Percentiles rank a stretch among this genome's conserved stretches.
Conservation (phyloP, 2,797 vertebrate genomes). For the Hozukius guyotensis region DNA sequence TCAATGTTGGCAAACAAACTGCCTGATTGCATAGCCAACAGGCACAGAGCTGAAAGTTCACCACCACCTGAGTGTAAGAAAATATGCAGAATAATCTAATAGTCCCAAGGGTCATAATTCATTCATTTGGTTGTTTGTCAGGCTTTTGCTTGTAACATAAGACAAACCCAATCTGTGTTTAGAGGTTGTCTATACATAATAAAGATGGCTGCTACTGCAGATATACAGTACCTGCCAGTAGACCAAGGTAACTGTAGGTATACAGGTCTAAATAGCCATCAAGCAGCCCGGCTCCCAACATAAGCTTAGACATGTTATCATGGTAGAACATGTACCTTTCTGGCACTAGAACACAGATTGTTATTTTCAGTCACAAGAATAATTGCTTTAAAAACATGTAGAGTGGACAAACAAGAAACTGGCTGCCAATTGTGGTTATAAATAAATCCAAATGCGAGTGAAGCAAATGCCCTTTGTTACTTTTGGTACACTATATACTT, state of each 20-base stretch:
- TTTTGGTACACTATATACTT: too few relatives aligned
- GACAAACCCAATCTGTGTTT: slow-evolving; percentile 1
- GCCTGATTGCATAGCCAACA: not conserved
- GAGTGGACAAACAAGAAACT: not conserved
- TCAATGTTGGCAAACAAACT: not conserved
- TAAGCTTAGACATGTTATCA: not conserved
- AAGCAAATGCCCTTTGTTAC: not conserved
- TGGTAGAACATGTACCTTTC: not conserved
- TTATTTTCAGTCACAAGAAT: not conserved
- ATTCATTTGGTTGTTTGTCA: not conserved
- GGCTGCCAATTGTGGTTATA: not conserved
- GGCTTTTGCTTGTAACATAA: not conserved
- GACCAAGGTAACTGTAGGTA: not conserved
- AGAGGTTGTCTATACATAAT: not conserved
- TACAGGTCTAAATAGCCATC: not conserved
- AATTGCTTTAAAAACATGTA: not conserved
- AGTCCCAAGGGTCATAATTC: slow-evolving; percentile 1
- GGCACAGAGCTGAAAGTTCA: not conserved
- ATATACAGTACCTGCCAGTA: slow-evolving; percentile 6
- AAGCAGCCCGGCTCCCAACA: not conserved
- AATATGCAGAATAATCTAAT: slow-evolving; percentile 4
- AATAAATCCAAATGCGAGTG: not conserved
- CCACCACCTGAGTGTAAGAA: not conserved
- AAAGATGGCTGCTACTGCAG: not conserved
- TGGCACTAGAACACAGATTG: not conserved